Evolutionary conservation across 2,797 vertebrate species (phyloP), one percentile per base, ranked within the genome.

Genomic region (Cirrhinus molitorella): DNA sequence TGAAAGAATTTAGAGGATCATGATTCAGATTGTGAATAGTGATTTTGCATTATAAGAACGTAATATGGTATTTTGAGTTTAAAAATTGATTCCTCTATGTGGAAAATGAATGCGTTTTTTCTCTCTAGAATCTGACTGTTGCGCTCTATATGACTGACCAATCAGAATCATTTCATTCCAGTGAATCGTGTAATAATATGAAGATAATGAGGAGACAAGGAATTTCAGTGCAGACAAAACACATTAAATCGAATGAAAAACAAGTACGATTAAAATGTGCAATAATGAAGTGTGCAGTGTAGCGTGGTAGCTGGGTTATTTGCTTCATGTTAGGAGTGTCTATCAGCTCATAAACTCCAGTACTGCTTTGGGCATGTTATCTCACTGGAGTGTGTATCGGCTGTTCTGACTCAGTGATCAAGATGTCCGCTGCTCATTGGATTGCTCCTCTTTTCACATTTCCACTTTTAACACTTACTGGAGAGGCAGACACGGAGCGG

Each of bases 361-460:
- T 37, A 40, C 53, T 63, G 25, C 68, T 63, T 72, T 81, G 57
- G 68, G 68, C 57, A 23, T 73, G 57, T 73, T 73, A 71, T 72
- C 55, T 63, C 80, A 68, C 49, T 43, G 21, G 19, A 79, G 53
- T 55, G 70, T 53, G 49, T 65, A 65, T 79, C 2, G 13, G 55
- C 75, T 45, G 67, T 71, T 87, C 68, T 70, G 80, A 76, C 51
- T 77, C 53, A 3, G 43, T 71, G 49, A 43, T 61, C 57, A 68
- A 82, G 45, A 77, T 31, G 34, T 23, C 79, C 9, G 19, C 47
- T 23, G 71, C 61, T 85, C 61, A 74, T 74, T 80, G 21, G 55
- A 45, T 51, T 70, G 45, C 63, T 51, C 51, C 28, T 77, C 78
- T 67, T 63, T 66, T 43, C 71, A 45, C 11, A 67, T 57, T 68